These are phyloP conservation scores for Chaetodon trifasciatus DNA, from an alignment of 2,797 vertebrate species.

Conservation along the genomic window DNA sequence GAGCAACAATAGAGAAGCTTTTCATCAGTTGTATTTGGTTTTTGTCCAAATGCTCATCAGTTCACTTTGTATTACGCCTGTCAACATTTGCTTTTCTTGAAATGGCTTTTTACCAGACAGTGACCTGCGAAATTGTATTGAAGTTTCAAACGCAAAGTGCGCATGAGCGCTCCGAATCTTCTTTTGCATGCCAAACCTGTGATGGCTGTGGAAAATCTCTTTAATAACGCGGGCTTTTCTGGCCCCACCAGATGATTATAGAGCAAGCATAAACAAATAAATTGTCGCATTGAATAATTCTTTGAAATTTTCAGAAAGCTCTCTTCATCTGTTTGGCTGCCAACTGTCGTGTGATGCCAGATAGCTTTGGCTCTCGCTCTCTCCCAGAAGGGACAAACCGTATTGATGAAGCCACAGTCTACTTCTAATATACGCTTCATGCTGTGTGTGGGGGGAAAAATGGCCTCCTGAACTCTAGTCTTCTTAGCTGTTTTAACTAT, in stretches of 20 bases:
- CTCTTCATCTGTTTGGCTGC: conserved; percentile 71
- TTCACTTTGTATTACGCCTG: conserved; percentile 32
- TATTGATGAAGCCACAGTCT: conserved; percentile 65
- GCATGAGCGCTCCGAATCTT: conserved; percentile 20
- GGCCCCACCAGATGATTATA: conserved; percentile 56
- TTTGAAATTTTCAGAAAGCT: conserved; percentile 70
- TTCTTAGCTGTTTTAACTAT: conserved; percentile 51
- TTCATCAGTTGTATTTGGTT: conserved; percentile 50
- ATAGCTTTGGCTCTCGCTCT: conserved; percentile 60
- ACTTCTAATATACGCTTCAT: conserved; percentile 65
- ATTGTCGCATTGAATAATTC: conserved; percentile 74
- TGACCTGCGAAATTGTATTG: conserved; percentile 47
- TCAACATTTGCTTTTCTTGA: conserved; percentile 44
- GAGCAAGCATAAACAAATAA: conserved; percentile 73
- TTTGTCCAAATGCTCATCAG: conserved; percentile 44
- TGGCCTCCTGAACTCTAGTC: conserved; percentile 57
- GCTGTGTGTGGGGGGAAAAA: conserved; percentile 18
- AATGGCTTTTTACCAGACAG: conserved; percentile 48
- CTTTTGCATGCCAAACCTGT: conserved; percentile 54
- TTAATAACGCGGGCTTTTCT: conserved; percentile 57
- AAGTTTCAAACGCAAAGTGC: conserved; percentile 47
- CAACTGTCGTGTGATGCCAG: conserved; percentile 70
- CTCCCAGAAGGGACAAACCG: conserved; percentile 61
- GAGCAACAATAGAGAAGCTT: conserved; percentile 24
- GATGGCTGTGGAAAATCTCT: conserved; percentile 57